These are phyloP conservation scores for Eupithecia centaureata DNA, from an alignment of 2,888 invertebrate genomes.

Conservation along the genomic window DNA sequence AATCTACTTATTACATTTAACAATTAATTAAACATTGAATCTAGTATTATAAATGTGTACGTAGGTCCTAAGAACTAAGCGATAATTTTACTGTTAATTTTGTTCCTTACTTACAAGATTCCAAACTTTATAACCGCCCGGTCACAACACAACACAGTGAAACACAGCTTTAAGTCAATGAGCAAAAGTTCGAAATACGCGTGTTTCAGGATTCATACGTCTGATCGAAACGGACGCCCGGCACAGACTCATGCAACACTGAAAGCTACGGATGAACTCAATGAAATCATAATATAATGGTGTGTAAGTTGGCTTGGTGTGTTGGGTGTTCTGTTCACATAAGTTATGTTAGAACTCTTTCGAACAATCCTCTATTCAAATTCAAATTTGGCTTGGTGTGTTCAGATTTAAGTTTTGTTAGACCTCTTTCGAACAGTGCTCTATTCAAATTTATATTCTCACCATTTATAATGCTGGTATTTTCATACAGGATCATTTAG, in stretches of 20 bases:
- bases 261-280: slow-evolving; percentile 27
- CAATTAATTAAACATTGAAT: neutral
- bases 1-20: neutral
- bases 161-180: slow-evolving; percentile 16
- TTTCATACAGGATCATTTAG: neutral
- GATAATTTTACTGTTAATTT: neutral
- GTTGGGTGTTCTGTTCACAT: neutral
- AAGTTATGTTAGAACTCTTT: neutral
- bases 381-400: neutral
- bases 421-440: neutral
- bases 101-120: slow-evolving; percentile 27
- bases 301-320: neutral
- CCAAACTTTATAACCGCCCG: slow-evolving; percentile 28
- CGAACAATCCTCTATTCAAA: neutral
- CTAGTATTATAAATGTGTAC: neutral
- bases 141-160: slow-evolving; percentile 25
- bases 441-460: neutral
- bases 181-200: slow-evolving; percentile 25
- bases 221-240: slow-evolving; percentile 27
- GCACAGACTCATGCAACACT: slow-evolving; percentile 25
- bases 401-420: neutral
- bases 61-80: neutral
- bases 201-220: slow-evolving; percentile 23
- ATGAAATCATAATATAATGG: slow-evolving; percentile 12
- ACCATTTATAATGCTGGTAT: neutral